Evolutionary conservation across 2,113 vertebrate species (phyloP).

Genomic region (Ophiodon elongatus): DNA sequence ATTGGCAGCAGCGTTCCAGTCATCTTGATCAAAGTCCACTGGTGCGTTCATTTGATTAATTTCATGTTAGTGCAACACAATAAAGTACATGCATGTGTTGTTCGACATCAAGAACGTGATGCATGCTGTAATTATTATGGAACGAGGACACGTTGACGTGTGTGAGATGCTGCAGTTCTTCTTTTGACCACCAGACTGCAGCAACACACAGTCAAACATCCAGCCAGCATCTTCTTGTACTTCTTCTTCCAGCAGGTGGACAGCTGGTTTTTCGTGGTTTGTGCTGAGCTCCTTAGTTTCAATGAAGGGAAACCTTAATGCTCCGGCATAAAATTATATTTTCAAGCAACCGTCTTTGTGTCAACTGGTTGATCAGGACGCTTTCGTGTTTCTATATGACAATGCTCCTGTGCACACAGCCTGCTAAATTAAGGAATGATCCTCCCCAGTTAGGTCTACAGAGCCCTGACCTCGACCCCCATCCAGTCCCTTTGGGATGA

Average conservation of each 20-base stretch:
- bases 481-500: slow-evolving; percentile 1
- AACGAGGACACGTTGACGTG: neutral
- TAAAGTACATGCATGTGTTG: neutral
- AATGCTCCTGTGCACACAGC: neutral
- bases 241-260: neutral
- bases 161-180: neutral
- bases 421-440: neutral
- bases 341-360: neutral
- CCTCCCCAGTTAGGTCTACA: neutral
- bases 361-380: neutral
- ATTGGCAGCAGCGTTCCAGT: neutral
- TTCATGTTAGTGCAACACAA: neutral
- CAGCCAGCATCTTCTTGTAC: neutral
- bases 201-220: slow-evolving; percentile 26
- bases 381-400: neutral
- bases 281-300: neutral
- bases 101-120: neutral
- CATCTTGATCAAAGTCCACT: neutral
- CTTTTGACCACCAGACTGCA: slow-evolving; percentile 25
- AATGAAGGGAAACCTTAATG: neutral
- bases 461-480: neutral
- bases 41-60: neutral
- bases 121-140: neutral
- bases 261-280: no score
- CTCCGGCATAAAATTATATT: neutral